These are phyloP conservation scores for Ceratosolen solmsi DNA, from an alignment of 1,140 invertebrate species.

Conservation along the genomic window DNA sequence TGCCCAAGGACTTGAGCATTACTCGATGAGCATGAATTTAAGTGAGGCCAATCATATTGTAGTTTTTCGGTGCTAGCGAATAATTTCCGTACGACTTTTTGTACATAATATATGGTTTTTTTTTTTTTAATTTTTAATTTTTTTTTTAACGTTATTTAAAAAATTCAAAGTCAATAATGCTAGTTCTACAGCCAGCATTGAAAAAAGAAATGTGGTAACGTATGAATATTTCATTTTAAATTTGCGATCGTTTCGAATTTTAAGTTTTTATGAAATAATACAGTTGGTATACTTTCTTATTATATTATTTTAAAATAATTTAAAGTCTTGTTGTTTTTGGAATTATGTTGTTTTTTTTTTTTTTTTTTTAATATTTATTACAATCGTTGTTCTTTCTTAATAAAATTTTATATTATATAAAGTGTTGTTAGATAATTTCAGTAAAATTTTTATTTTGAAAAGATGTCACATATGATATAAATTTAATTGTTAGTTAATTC, in stretches of 20 bases:
- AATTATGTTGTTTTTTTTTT: no score
- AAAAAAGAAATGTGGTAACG: neutral
- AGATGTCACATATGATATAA: neutral
- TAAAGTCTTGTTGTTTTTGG: no score
- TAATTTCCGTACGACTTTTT: neutral
- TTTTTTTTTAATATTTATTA: neutral
- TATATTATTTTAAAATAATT: no score
- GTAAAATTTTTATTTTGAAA: neutral
- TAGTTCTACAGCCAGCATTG: no score
- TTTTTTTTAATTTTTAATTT: neutral
- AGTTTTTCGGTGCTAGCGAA: neutral
- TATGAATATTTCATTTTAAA: neutral
- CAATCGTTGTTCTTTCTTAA: neutral
- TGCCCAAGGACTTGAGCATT: neutral
- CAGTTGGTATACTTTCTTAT: no score
- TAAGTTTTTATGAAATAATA: neutral
- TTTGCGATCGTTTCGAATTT: neutral
- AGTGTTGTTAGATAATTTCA: neutral
- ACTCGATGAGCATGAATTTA: constrained; percentile 9
- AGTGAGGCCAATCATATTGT: neutral
- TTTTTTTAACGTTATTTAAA: neutral
- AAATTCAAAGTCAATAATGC: neutral
- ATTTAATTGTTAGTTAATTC: neutral
- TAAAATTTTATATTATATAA: neutral
- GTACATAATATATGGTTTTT: no score